Conservation (phyloP, 2,888 invertebrate species). For the Calliphora vomitoria region DNA sequence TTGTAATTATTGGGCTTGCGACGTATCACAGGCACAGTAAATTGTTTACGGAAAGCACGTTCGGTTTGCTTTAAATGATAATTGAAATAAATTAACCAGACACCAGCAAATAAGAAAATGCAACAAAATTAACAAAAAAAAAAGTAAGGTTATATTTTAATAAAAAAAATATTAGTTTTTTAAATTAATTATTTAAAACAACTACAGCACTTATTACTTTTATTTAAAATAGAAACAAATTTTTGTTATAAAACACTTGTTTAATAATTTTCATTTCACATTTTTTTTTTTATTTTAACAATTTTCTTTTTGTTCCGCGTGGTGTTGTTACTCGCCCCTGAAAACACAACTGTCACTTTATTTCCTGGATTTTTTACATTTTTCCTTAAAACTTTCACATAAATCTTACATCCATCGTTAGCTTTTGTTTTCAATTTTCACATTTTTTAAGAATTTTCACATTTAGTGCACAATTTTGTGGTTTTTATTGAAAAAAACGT, state of each 20-base stretch:
- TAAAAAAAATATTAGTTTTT: background rate
- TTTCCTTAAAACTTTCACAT: conserved; percentile 4
- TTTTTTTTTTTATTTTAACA: conserved; percentile 33
- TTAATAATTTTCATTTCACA: background rate
- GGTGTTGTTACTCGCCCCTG: conserved; percentile 35
- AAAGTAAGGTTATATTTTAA: conserved; percentile 78
- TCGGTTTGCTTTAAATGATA: conserved; percentile 92
- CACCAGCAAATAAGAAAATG: conserved; percentile 64
- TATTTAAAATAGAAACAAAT: background rate
- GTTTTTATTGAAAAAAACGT: conserved; percentile 23
- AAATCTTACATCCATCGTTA: background rate
- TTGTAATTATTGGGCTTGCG: conserved; percentile 92
- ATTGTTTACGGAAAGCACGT: conserved; percentile 98
- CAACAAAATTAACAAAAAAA: conserved; percentile 14
- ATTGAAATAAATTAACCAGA: background rate
- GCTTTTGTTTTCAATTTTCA: conserved; percentile 20
- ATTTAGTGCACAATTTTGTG: conserved; percentile 52
- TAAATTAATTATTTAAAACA: background rate
- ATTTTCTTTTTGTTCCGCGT: conserved; percentile 51
- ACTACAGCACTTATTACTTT: background rate
- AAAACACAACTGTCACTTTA: conserved; percentile 14
- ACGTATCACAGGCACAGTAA: conserved; percentile 96
- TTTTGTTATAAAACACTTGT: background rate
- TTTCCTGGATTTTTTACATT: conserved; percentile 69
- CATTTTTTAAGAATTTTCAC: conserved; percentile 30